Base-by-base conservation (phyloP, 2,888 invertebrate genomes). In the Microdon myrmicae region DNA sequence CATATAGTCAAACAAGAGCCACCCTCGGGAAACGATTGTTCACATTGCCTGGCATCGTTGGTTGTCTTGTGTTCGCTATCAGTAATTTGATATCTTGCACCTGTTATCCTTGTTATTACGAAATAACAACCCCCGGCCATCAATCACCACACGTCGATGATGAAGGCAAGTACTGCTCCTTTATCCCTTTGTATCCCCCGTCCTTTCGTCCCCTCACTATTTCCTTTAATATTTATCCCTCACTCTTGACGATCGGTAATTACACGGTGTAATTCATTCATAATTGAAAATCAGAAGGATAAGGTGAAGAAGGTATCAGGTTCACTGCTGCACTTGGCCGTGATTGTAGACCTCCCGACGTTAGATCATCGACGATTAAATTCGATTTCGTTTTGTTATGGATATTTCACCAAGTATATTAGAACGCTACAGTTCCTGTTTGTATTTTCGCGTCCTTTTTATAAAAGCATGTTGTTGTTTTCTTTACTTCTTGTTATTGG, bases 291-390 rank as follows among this genome's bases (percentile, higher is more conserved):
- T 64, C 56, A 56, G 56, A 53, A 55, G 55, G 60, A 54, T 54
- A 55, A 55, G n/a, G n/a, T n/a, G n/a, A n/a, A n/a, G 31, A 41
- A 53, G 41, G 56, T 54, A 61, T 61, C 60, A 48, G 31, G 32
- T 49, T 49, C 56, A 37, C 35, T 20, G 20, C 28, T 31, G 10
- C 12, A 8, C 12, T 39, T 16, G 17, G 16, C 26, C 5, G 6
- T 16, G 6, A 9, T 10, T 8, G 38, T 23, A 61, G 61, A 56
- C 56, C 64, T 56, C 56, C 53, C 47, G 64, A 58, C 51, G 37
- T 64, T 64, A 51, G 64, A 64, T 58, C 61, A n/a, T n/a, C n/a
- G n/a, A n/a, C n/a, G 61, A 64, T 64, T 64, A 51, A 58, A 58
- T 32, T 64, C 45, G 19, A 64, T 64, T 58, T 43, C 43, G 20